phyloP scores from a whole-genome alignment of 2,888 invertebrate genomes.

The Gasteruption jaculator region DNA sequence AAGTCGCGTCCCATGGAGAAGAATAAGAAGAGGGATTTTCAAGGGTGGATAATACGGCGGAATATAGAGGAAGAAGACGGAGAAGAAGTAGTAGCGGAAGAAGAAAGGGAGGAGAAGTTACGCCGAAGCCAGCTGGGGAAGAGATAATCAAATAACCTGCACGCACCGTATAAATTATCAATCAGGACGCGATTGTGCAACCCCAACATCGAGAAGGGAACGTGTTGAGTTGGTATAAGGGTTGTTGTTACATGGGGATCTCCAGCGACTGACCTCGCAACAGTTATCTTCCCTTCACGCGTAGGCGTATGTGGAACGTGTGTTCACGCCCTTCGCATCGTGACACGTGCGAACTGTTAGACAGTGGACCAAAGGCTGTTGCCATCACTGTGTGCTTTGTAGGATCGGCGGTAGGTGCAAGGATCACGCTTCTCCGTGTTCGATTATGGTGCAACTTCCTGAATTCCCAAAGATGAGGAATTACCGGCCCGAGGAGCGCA shows the following conservation, averaged over 20 bases:
- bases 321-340: slow-evolving; percentile 30
- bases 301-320: slow-evolving; percentile 35
- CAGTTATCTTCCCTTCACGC: slow-evolving; percentile 35
- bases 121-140: slow-evolving; percentile 27
- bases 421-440: no score
- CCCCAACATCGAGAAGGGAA: slow-evolving; percentile 40
- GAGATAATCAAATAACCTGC: slow-evolving; percentile 50
- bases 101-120: slow-evolving; percentile 24
- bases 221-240: slow-evolving; percentile 35
- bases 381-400: no score
- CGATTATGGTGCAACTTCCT: no score
- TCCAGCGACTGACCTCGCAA: slow-evolving; percentile 37
- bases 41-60: slow-evolving; percentile 1
- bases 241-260: slow-evolving; percentile 37
- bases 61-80: not conserved
- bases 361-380: no score
- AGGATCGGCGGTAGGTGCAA: no score
- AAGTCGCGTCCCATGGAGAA: no score
- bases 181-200: slow-evolving; percentile 49
- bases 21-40: not conserved
- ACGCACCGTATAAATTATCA: slow-evolving; percentile 52
- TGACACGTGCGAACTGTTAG: no score
- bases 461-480: no score
- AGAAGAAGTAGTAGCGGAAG: slow-evolving; percentile 8
- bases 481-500: no score